Conservation (phyloP, 37 sponge, comb jelly and placozoan species). For the Cliona cf. orientalis region DNA sequence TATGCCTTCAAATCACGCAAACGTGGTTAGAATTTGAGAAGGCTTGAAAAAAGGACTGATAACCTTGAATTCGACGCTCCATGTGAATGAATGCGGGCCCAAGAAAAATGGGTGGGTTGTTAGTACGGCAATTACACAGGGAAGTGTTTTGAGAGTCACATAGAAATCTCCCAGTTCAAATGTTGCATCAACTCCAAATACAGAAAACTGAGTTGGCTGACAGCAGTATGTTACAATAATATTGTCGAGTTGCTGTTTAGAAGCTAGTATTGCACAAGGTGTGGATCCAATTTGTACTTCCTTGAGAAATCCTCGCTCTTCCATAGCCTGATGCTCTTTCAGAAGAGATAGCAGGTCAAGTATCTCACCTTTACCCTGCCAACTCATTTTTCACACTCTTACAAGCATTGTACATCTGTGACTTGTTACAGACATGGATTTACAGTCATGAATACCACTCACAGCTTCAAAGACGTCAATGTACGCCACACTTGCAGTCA, state of each 20-base stretch:
- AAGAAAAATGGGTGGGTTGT: conserved; percentile 25
- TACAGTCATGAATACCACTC: neutral
- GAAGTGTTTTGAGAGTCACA: conserved; percentile 25
- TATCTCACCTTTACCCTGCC: conserved; percentile 24
- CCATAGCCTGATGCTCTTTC: conserved; percentile 7
- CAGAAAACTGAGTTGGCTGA: conserved; percentile 2
- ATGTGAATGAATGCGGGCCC: conserved; percentile 52
- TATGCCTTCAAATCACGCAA: conserved; percentile 3
- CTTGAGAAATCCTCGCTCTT: conserved; percentile 21
- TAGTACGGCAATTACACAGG: conserved; percentile 2
- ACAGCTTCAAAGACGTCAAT: conserved; percentile 8
- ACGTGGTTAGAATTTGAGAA: conserved; percentile 18
- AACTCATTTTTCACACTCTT: conserved; percentile 2
- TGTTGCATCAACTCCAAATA: conserved; percentile 40
- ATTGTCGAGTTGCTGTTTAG: conserved; percentile 6
- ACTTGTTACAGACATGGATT: conserved; percentile 28
- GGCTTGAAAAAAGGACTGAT: conserved; percentile 23
- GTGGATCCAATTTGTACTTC: conserved; percentile 7
- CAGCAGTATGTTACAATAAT: conserved; percentile 14
- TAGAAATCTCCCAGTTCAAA: conserved; percentile 41
- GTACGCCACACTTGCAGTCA: neutral
- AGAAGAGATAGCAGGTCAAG: conserved; percentile 11
- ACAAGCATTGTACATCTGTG: conserved; percentile 31
- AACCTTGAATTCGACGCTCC: conserved; percentile 44
- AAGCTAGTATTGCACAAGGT: conserved; percentile 28